Base-by-base conservation (phyloP, 1,140 invertebrate genomes). In the Laodelphax striatellus region DNA sequence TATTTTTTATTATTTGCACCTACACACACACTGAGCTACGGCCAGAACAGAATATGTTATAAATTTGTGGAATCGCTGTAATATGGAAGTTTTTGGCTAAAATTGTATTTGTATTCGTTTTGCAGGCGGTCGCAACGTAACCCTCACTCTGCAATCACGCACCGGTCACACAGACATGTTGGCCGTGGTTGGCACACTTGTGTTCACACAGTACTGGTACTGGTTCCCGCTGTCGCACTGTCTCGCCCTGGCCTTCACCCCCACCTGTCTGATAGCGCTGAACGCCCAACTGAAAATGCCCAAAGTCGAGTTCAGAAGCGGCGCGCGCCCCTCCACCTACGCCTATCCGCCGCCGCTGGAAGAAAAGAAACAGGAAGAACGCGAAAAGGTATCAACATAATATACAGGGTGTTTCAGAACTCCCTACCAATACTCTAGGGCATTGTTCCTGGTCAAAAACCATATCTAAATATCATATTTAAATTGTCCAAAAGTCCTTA, bases 171-270 rank as follows among this genome's bases (percentile, higher is more conserved):
- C 92, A 52, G 97, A 98, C 73, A 92, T 98, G 85, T 79, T 94
- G 53, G 92, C 94, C 2, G 94, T 99, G 4, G 96, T 99, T 1
- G 97, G 97, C n/a, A 90, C 96, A 73, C 73, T 99, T 44, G 89
- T 98, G 0, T 99, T 99, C 73, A 95, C 94, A 0, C 97, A 99
- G 72, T 98, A 98, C 73, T 99, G 97, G 97, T 99, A 98, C 72
- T 99, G 97, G 97, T 99, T 97, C 81, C 97, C 97, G 0, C 76
- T 99, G 53, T 87, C 94, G 0, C 94, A 98, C 72, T 98, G 97
- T 67, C 75, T 99, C 44, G 93, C 93, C 3, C 76, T 99, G 56
- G 91, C 96, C 0, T 98, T 99, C 70, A 94, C 92, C 0, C 97
- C 97, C 1, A 98, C 96, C 0, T 95, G 91, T 70, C 70, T 99